Percentiles rank a stretch among this genome's conserved stretches.
Conservation (phyloP, 2,888 invertebrate species). For the Pharmacophagus antenor region DNA sequence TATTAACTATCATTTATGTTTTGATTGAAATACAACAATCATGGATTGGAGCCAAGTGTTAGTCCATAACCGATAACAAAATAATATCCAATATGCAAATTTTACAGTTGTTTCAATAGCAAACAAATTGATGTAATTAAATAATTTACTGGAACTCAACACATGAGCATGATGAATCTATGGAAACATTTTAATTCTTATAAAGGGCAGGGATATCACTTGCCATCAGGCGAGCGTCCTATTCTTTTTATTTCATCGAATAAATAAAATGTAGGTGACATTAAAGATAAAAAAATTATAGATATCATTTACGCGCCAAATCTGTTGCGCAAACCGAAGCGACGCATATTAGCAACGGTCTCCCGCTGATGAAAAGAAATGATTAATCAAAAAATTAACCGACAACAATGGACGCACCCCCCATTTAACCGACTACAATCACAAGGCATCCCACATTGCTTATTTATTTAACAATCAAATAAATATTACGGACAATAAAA, state of each 20-base stretch:
- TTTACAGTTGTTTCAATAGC: no score
- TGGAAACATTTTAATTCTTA: no score
- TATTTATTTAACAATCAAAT: constrained; percentile 81
- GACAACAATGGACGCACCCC: constrained; percentile 70
- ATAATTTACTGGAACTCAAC: no score
- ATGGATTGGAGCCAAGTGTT: no score
- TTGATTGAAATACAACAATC: no score
- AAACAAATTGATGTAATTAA: no score
- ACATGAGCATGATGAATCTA: no score
- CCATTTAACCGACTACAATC: constrained; percentile 71
- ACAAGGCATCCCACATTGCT: constrained; percentile 73
- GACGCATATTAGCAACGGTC: constrained; percentile 62
- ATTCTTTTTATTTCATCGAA: not conserved
- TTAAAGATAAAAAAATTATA: constrained; percentile 8
- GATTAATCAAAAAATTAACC: constrained; percentile 82
- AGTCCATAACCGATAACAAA: no score
- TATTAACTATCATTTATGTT: no score
- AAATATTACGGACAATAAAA: constrained; percentile 80
- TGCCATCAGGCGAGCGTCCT: no score
- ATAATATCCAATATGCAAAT: no score
- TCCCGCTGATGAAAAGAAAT: constrained; percentile 57
- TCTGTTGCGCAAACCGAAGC: constrained; percentile 49
- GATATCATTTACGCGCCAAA: constrained; percentile 35
- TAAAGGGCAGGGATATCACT: no score
- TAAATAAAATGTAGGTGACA: not conserved